Base-by-base conservation (phyloP, 2,888 invertebrate species). In the Ligdia adustata region DNA sequence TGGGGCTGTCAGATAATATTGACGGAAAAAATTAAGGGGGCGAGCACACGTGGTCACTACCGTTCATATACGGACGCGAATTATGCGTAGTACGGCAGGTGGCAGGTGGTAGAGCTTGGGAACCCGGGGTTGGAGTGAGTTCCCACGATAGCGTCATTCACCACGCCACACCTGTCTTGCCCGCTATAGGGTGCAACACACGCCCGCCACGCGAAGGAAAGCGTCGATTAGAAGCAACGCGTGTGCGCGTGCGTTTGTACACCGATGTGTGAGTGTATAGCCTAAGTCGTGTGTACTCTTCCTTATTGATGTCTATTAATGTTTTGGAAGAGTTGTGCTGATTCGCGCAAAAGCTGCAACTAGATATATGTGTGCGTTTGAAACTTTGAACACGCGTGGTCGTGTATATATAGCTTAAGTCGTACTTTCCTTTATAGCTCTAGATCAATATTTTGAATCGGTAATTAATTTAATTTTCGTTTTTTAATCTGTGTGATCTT, bases 81-180 rank as follows among this genome's bases (percentile, higher is more conserved):
- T 89, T 87, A 90, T 88, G 89, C 88, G 89, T 88, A 89, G 86
- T 89, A 87, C 76, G 81, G 86, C 88, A 87, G 87, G 88, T 87
- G 89, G 83, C 83, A 82, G 82, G 83, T 85, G 83, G 73, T 57
- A 65, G 72, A 62, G 64, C 83, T 70, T 88, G 90, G 89, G 89
- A 90, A 89, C 89, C 66, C 79, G 75, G 88, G 87, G 85, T 82
- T 80, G 83, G 66, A 75, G 66, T 74, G 76, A 57, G 86, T 90
- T 89, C 90, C 87, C 89, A 90, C 90, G 89, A 72, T 76, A 64
- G 73, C 81, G 75, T 85, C 87, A 88, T 88, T 88, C 87, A 89
- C 76, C 75, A 73, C 70, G 72, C 72, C 70, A 75, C 90, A 89
- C 90, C 89, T 89, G 89, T 88, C n/a, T n/a, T n/a, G 78, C 81